Conservation (phyloP, 1,140 invertebrate species). For the Bathynomus jamesi region DNA sequence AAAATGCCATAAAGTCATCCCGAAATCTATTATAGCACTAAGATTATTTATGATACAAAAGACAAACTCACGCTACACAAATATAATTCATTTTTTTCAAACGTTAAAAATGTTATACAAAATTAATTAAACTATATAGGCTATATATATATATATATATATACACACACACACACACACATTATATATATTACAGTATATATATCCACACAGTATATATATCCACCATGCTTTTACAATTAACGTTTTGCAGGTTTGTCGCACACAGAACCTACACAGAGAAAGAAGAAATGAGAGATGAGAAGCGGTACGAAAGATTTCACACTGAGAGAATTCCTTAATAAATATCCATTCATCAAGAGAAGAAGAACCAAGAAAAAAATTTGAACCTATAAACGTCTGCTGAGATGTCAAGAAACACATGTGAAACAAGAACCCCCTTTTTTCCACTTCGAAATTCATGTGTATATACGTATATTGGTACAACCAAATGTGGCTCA, state of each 20-base stretch:
- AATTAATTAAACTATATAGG: too few species aligned
- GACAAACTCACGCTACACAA: neutral
- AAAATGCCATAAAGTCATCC: neutral
- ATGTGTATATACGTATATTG: slow-evolving; percentile 6
- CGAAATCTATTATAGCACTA: neutral
- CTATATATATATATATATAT: slow-evolving; percentile 4
- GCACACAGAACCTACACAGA: too few species aligned
- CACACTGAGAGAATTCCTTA: neutral
- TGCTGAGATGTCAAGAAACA: neutral
- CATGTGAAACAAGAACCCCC: neutral
- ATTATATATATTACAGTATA: neutral
- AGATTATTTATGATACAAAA: neutral
- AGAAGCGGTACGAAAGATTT: neutral
- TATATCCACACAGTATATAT: neutral
- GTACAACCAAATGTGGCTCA: too few species aligned
- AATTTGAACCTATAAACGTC: neutral
- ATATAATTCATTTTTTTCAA: neutral
- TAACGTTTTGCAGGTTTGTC: too few species aligned
- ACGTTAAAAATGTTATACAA: too few species aligned
- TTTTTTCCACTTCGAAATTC: neutral
- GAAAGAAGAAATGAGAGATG: too few species aligned
- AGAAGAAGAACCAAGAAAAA: neutral
- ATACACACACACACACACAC: slow-evolving; percentile 1
- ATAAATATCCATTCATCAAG: neutral
- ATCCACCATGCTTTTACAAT: too few species aligned